A percentile compares a stretch with the other conserved stretches of the same genome.
Conservation (phyloP, 2,113 vertebrate genomes). For the Chloebia gouldiae region DNA sequence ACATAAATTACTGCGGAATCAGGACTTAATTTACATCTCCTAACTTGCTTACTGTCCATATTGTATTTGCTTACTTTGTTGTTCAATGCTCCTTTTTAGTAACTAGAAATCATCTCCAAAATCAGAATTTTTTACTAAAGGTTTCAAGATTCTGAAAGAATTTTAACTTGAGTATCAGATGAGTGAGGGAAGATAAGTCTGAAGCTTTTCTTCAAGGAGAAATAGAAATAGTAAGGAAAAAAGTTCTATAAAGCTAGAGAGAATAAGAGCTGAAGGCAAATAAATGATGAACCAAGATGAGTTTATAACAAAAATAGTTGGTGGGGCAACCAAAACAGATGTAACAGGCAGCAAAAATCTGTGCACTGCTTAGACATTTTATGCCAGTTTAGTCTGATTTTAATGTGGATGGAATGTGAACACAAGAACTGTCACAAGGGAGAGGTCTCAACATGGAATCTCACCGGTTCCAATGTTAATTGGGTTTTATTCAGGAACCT, state of each 20-base stretch:
- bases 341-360: background rate
- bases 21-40: background rate
- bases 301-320: background rate
- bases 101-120: background rate
- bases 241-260: background rate
- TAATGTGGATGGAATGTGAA: background rate
- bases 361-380: background rate
- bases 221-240: background rate
- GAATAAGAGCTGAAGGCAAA: background rate
- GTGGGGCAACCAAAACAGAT: background rate
- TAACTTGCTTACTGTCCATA: background rate
- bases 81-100: background rate
- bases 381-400: background rate
- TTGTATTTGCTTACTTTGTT: background rate
- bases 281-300: background rate
- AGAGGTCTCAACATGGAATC: background rate
- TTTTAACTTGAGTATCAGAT: background rate
- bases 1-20: background rate
- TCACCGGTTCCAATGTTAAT: rapidly evolving
- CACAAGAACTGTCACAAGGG: background rate
- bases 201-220: background rate
- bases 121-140: background rate
- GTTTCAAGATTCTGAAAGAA: background rate
- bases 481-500: background rate
- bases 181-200: background rate